Evolutionary conservation across 2,797 vertebrate species (phyloP).

Genomic region (Pagetopsis macropterus): DNA sequence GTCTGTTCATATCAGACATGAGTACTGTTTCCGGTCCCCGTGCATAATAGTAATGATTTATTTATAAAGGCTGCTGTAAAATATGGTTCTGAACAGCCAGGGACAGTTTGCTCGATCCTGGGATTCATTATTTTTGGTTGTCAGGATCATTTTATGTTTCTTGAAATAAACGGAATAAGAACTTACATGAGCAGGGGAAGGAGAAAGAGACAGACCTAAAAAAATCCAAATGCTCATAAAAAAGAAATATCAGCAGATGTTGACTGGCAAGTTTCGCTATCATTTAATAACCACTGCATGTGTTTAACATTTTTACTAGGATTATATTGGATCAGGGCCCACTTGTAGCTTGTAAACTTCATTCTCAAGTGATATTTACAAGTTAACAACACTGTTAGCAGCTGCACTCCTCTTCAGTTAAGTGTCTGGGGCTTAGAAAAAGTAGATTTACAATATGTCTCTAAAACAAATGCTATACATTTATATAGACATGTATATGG

Average conservation of each 20-base stretch:
- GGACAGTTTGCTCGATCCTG: slow-evolving; percentile 2
- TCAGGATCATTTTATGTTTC: background rate
- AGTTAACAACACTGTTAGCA: background rate
- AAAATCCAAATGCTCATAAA: background rate
- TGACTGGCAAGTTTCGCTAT: background rate
- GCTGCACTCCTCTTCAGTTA: background rate
- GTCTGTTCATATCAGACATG: slow-evolving; percentile 56
- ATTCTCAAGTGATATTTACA: background rate
- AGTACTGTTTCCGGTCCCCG: slow-evolving; percentile 1
- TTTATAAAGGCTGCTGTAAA: slow-evolving; percentile 36
- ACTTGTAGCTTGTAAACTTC: background rate
- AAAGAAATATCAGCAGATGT: too few relatives aligned
- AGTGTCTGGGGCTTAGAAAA: background rate
- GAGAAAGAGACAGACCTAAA: background rate
- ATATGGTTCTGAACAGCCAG: background rate
- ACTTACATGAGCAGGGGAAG: background rate
- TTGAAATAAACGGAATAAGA: slow-evolving; percentile 8
- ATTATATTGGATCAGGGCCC: background rate
- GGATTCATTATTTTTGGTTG: background rate
- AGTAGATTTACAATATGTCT: background rate
- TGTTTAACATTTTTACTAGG: background rate
- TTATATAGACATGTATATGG: slow-evolving; percentile 7
- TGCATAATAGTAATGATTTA: slow-evolving; percentile 25
- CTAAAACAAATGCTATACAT: background rate
- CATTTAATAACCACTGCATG: background rate